These are phyloP conservation scores for Pherbina coryleti DNA, from an alignment of 2,888 invertebrate species.

Conservation along the genomic window DNA sequence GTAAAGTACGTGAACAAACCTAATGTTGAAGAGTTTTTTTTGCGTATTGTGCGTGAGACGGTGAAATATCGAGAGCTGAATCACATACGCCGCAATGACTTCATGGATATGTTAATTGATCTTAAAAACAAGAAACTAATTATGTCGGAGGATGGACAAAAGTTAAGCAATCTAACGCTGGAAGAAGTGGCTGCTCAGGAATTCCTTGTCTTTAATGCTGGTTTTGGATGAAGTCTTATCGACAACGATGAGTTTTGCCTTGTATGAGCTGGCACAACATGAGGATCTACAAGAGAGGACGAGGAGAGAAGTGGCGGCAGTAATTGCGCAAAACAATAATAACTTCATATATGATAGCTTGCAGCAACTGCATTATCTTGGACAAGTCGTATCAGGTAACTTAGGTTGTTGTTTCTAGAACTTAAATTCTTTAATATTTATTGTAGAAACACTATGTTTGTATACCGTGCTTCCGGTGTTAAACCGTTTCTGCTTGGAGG, in stretches of 20 bases:
- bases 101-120: slow-evolving; percentile 70
- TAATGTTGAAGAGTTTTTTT: slow-evolving; percentile 61
- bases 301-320: slow-evolving; percentile 64
- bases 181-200: slow-evolving; percentile 59
- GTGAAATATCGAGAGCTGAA: slow-evolving; percentile 65
- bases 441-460: slow-evolving; percentile 70
- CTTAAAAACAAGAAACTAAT: slow-evolving; percentile 58
- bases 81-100: slow-evolving; percentile 69
- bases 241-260: slow-evolving; percentile 72
- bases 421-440: background rate
- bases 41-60: slow-evolving; percentile 65
- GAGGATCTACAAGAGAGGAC: slow-evolving; percentile 51
- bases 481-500: slow-evolving; percentile 71
- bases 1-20: too few relatives aligned
- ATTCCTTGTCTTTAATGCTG: slow-evolving; percentile 66
- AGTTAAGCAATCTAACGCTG: slow-evolving; percentile 52
- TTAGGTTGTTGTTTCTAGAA: background rate
- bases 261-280: slow-evolving; percentile 58
- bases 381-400: slow-evolving; percentile 69
- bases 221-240: slow-evolving; percentile 78
- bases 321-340: slow-evolving; percentile 63
- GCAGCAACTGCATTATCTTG: slow-evolving; percentile 70
- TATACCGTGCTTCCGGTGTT: slow-evolving; percentile 72
- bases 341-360: slow-evolving; percentile 70
- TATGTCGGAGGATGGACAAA: slow-evolving; percentile 54